Evolutionary conservation across 2,888 invertebrate species (phyloP), one percentile per base, ranked within the genome.

Genomic region (Octodonta nipae): DNA sequence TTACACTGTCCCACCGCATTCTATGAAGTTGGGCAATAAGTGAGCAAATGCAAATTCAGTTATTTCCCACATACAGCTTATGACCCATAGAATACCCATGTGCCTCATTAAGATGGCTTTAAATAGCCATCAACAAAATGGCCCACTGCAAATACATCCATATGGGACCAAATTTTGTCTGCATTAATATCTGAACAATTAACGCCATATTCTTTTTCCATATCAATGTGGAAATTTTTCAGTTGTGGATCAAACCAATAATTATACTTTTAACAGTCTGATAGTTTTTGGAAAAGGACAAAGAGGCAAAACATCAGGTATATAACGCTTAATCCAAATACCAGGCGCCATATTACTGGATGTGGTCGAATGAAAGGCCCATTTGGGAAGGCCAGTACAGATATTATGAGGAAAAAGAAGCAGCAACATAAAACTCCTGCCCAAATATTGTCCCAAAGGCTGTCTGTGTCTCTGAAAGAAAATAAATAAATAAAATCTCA

Each of bases 1-100:
- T 76, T 26, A 93, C 65, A 2, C 95, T 89, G 65, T 98, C 98
- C 98, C 98, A 98, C 98, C 98, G 61, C 98, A 98, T 63, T 96
- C 95, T 30, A 85, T 68, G 61, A 96, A 95, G 63, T 96, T 96
- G 4, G 95, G 95, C 50, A 96, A 63, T 37, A 96, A 70, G 66
- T 95, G 95, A 42, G 91, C 88, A 68, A 95, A 96, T 16, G 89
- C 86, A 46, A 93, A 78, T 68, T 98, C 96, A 1, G 98, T 96
- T 20, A 98, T 83, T 67, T 98, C 98, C 98, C 98, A 98, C 81
- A 93, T 92, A 33, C 93, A 77, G 44, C 92, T 93, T 52, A 96
- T 95, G 33, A 93, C 92, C 96, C 96, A 98, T 38, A 95, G 69
- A 38, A 98, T 81, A 24, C 93, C 91, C 59, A 86, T 83, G 62